Base-by-base conservation (phyloP, 2,797 vertebrate species). In the Brachyrhaphis roseni region DNA sequence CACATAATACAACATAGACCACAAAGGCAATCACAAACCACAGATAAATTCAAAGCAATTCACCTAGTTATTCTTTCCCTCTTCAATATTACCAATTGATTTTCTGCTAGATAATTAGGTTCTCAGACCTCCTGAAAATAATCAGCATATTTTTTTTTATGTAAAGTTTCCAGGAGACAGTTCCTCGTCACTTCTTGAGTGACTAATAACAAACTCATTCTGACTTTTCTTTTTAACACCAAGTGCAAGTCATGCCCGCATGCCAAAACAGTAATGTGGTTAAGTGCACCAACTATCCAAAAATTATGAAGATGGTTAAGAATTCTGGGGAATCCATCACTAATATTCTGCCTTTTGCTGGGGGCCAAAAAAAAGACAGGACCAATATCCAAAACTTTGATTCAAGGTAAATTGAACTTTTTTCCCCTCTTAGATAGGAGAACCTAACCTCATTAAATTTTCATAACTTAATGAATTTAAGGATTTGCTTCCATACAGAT, bases 1-100 rank as follows among this genome's bases (percentile, higher is more conserved):
- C 28, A 31, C 5, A 31, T 59, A 16, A 62, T 62, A 83, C 77
- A 84, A 77, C 75, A 72, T 73, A 64, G 72, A 83, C 66, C 66
- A 43, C n/a, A 78, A 74, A 82, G 39, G 43, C 28, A 78, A 75
- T 53, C 75, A 64, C 15, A 43, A 62, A 80, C 73, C 75, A 62
- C 10, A 6, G 68, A 74, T 76, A 71, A 45, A 49, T 79, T 84
- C 20, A 70, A 55, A 49, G 39, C 66, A 76, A 62, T 66, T 39
- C 28, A 41, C 59, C 51, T 53, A 4, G 6, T 16, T 43, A 53
- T 53, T 45, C 77, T 46, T 86, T 51, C 59, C 39, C 34, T 43
- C 49, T 74, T 87, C 72, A 70, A 83, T 80, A 45, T 66, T 20
- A 26, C 15, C 28, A 15, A 31, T 62, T 62, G 28, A 39, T 66